These are phyloP conservation scores for Theocolax elegans DNA, from an alignment of 1,140 invertebrate species.

Conservation along the genomic window DNA sequence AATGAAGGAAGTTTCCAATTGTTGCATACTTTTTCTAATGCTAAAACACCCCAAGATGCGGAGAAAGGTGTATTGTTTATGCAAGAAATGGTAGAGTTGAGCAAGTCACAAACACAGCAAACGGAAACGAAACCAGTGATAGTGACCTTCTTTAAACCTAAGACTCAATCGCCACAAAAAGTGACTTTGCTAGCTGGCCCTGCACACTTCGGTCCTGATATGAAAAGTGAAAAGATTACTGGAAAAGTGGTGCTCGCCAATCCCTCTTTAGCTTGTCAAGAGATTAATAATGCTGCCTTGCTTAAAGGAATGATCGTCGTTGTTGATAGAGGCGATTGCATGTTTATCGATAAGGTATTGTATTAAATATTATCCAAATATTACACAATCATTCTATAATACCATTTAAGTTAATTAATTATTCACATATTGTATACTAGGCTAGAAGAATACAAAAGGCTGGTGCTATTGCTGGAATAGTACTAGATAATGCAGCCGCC, in stretches of 20 bases:
- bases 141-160: slow-evolving; percentile 67
- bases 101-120: slow-evolving; percentile 76
- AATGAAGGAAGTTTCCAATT: slow-evolving; percentile 91
- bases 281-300: slow-evolving; percentile 72
- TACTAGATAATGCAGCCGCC: slow-evolving; percentile 86
- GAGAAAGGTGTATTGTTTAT: slow-evolving; percentile 95
- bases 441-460: slow-evolving; percentile 84
- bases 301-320: slow-evolving; percentile 84
- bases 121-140: slow-evolving; percentile 71
- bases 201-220: slow-evolving; percentile 89
- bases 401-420: not conserved
- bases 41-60: slow-evolving; percentile 84
- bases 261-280: slow-evolving; percentile 77
- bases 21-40: slow-evolving; percentile 86
- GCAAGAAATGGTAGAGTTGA: slow-evolving; percentile 96
- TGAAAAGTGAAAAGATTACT: slow-evolving; percentile 72
- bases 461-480: slow-evolving; percentile 87
- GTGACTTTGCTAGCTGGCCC: slow-evolving; percentile 81
- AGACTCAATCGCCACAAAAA: slow-evolving; percentile 56
- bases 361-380: not conserved
- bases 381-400: not conserved
- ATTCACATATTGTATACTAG: slow-evolving; percentile 53
- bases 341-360: slow-evolving; percentile 90
- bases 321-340: slow-evolving; percentile 89
- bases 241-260: slow-evolving; percentile 74